A percentile compares a stretch with the other conserved stretches of the same genome.
Evolutionary conservation across 2,888 invertebrate species (phyloP).

Genomic region (Chrysina gloriosa): DNA sequence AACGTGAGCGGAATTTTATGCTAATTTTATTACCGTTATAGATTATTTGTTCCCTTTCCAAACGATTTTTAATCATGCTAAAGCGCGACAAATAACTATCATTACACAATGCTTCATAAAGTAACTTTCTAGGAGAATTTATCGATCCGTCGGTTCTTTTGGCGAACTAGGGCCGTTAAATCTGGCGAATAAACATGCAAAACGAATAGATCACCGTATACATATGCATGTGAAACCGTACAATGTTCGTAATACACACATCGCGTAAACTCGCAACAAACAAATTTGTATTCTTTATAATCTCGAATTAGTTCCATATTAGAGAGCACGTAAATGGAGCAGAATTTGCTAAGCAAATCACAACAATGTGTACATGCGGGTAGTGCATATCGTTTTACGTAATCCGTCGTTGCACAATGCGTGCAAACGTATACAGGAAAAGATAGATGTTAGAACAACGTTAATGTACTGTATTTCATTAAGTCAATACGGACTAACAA

Average conservation of each 20-base stretch:
- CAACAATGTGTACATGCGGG: slow-evolving; percentile 2
- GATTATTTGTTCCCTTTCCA: not conserved
- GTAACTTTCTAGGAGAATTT: slow-evolving; percentile 4
- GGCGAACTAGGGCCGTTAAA: not conserved
- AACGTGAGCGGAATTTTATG: slow-evolving; percentile 1
- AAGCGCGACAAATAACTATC: not conserved
- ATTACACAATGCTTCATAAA: slow-evolving; percentile 12
- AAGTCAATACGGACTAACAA: too few species aligned
- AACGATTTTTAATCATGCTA: not conserved
- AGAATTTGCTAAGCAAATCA: slow-evolving; percentile 19
- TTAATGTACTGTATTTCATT: not conserved
- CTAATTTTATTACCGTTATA: not conserved
- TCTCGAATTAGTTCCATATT: slow-evolving; percentile 19
- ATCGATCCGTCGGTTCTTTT: not conserved
- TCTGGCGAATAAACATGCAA: not conserved
- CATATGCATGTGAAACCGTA: not conserved
- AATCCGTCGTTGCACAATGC: slow-evolving; percentile 3
- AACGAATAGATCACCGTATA: not conserved
- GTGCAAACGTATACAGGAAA: not conserved
- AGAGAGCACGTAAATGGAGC: slow-evolving; percentile 9
- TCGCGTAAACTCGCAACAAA: not conserved
- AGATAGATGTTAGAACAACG: not conserved
- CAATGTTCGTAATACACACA: too few species aligned
- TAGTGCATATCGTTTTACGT: slow-evolving; percentile 10
- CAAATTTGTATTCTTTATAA: slow-evolving; percentile 12